Evolutionary conservation across 2,113 vertebrate species (phyloP).

Genomic region (Chloropsis cyanopogon): DNA sequence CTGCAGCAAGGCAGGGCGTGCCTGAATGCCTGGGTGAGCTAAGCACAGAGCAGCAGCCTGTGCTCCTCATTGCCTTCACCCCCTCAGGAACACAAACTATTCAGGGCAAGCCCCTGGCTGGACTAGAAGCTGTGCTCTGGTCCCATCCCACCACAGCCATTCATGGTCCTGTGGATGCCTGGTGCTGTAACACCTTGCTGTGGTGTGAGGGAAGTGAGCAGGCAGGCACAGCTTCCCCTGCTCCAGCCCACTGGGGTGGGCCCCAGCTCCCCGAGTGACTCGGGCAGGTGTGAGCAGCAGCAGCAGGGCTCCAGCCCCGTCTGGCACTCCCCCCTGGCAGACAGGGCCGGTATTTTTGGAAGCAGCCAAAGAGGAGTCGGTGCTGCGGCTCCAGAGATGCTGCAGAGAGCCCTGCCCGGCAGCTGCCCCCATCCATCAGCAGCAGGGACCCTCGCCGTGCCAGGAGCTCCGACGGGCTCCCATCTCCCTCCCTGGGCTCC

Average conservation of each 20-base stretch:
- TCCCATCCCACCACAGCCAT: not conserved
- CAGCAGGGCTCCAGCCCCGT: not conserved
- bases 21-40: not conserved
- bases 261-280: not conserved
- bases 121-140: not conserved
- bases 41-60: not conserved
- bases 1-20: not conserved
- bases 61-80: not conserved
- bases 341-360: not conserved
- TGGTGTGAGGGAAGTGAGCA: not conserved
- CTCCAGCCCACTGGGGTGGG: not conserved
- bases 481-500: not conserved
- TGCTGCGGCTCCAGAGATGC: not conserved
- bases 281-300: not conserved
- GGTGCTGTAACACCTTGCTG: rapidly evolving
- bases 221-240: not conserved
- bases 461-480: not conserved
- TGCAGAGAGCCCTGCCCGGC: not conserved
- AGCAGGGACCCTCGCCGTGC: not conserved
- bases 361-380: not conserved
- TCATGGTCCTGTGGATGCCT: rapidly evolving
- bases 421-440: not conserved
- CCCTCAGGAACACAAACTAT: not conserved
- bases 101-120: rapidly evolving
- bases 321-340: not conserved